A percentile compares a stretch with the other conserved stretches of the same genome.
Conservation (phyloP, 1,140 invertebrate species). For the Formica selysi region DNA sequence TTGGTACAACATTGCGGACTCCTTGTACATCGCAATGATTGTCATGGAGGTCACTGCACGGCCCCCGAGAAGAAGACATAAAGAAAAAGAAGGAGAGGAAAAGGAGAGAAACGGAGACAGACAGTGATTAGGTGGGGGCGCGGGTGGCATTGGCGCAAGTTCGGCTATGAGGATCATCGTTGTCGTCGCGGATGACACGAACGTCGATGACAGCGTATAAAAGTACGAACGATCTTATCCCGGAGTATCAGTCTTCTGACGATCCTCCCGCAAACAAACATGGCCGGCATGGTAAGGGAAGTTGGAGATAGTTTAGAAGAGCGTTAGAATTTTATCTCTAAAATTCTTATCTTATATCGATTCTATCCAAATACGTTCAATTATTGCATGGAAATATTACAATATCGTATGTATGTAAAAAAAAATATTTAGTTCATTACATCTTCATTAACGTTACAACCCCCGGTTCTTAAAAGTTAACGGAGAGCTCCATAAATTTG, state of each 20-base stretch:
- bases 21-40: slow-evolving; percentile 77
- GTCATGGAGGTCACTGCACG: slow-evolving; percentile 80
- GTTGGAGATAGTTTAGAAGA: background rate
- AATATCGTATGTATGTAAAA: too few species aligned
- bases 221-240: slow-evolving; percentile 83
- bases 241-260: slow-evolving; percentile 82
- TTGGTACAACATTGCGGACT: slow-evolving; percentile 72
- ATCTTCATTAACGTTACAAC: too few species aligned
- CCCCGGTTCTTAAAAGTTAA: background rate
- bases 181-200: slow-evolving; percentile 69
- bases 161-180: slow-evolving; percentile 76
- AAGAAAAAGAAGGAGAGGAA: slow-evolving; percentile 16
- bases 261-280: slow-evolving; percentile 81
- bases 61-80: slow-evolving; percentile 19
- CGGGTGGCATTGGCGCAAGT: slow-evolving; percentile 51
- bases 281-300: slow-evolving; percentile 82
- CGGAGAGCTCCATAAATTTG: background rate
- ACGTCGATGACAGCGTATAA: slow-evolving; percentile 80
- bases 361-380: background rate
- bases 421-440: too few species aligned
- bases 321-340: background rate
- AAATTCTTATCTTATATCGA: background rate
- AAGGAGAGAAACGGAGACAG: slow-evolving; percentile 17
- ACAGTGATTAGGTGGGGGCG: slow-evolving; percentile 55
- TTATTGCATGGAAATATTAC: background rate